Percentiles rank a stretch among this genome's conserved stretches.
Conservation (phyloP, 2,888 invertebrate genomes). For the Ametastegia equiseti region DNA sequence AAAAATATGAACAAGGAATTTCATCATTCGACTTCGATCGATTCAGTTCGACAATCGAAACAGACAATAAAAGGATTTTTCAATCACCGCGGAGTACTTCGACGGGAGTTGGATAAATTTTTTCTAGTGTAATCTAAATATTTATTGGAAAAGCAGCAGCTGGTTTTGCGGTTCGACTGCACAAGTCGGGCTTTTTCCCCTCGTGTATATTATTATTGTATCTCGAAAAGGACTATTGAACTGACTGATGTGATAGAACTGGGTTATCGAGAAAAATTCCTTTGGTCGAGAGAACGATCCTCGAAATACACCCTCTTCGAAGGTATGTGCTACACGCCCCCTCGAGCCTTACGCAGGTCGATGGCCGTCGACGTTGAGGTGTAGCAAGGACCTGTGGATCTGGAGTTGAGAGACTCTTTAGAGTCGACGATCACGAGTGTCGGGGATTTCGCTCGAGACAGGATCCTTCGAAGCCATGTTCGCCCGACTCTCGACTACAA, state of each 20-base stretch:
- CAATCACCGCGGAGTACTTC: no score
- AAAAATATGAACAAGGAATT: background rate
- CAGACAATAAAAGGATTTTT: background rate
- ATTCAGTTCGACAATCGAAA: background rate
- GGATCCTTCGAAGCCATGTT: conserved; percentile 59
- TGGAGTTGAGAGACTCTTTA: conserved; percentile 36
- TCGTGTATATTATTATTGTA: no score
- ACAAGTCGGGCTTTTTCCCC: no score
- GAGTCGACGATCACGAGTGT: conserved; percentile 36
- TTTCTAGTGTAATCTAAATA: no score
- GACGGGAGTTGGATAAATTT: no score
- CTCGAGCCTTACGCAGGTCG: conserved; percentile 9
- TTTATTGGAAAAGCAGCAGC: no score
- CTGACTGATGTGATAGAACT: background rate
- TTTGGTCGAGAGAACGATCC: background rate
- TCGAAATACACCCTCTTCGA: background rate
- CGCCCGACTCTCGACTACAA: conserved; percentile 63
- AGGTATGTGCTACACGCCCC: background rate
- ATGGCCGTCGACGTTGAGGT: conserved; percentile 48
- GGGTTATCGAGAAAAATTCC: background rate
- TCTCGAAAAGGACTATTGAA: background rate
- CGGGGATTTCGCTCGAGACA: conserved; percentile 31
- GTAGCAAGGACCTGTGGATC: conserved; percentile 38
- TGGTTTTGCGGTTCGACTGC: no score
- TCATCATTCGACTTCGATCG: background rate